Conservation (phyloP, 1,140 invertebrate genomes). For the Muscidifurax raptorellus region DNA sequence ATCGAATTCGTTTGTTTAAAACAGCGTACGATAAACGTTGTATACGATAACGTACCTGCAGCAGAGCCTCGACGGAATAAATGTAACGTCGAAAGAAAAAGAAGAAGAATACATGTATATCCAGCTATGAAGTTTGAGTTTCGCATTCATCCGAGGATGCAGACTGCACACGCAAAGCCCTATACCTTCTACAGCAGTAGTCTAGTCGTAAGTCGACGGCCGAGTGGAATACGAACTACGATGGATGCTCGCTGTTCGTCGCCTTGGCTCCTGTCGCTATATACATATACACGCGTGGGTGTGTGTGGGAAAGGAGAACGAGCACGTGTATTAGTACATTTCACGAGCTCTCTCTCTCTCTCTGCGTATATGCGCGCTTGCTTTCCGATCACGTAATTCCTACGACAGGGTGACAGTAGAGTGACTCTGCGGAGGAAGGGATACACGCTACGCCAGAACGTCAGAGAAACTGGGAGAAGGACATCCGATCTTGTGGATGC, state of each 20-base stretch:
- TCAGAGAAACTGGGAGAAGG: not conserved
- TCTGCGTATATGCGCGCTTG: conserved; percentile 6
- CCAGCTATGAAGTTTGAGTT: not conserved
- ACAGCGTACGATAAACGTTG: too few relatives aligned
- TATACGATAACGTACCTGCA: too few relatives aligned
- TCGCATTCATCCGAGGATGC: not conserved
- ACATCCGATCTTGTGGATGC: not conserved
- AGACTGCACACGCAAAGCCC: not conserved
- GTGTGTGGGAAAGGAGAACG: not conserved
- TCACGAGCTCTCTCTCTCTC: too few relatives aligned
- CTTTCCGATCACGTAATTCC: conserved; percentile 44
- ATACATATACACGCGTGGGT: not conserved
- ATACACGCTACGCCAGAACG: not conserved
- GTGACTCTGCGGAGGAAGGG: not conserved
- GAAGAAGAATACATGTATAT: not conserved
- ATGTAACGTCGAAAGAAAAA: not conserved
- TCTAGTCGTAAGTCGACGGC: conserved; percentile 12
- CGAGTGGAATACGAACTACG: conserved; percentile 12
- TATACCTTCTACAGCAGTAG: not conserved
- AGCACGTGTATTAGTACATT: conserved; percentile 29
- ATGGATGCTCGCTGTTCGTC: not conserved
- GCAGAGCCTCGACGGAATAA: too few relatives aligned
- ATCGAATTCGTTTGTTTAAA: too few relatives aligned
- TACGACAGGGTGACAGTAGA: conserved; percentile 13
- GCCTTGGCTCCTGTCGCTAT: not conserved